Conservation (phyloP, 1,140 invertebrate species). For the Platyscapa corneri region DNA sequence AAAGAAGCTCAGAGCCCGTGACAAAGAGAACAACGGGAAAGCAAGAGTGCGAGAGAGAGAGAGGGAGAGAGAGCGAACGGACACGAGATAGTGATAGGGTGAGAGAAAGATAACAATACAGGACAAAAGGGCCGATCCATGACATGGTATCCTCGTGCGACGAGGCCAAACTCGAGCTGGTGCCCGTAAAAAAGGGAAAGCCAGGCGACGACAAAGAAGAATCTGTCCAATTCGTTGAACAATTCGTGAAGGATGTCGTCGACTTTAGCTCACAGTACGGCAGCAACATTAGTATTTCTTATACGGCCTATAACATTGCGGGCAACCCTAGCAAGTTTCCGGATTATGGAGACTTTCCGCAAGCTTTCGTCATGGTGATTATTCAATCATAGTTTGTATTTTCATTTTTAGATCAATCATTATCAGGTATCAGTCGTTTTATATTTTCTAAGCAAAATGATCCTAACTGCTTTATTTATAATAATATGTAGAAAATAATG, state of each 20-base stretch:
- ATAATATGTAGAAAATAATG: neutral
- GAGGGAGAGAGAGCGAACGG: neutral
- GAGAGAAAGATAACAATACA: neutral
- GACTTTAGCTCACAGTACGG: constrained; percentile 94
- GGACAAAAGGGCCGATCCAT: constrained; percentile 43
- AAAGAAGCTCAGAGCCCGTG: neutral
- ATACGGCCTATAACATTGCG: constrained; percentile 89
- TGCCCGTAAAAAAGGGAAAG: constrained; percentile 60
- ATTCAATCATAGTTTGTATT: neutral
- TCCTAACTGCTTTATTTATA: neutral
- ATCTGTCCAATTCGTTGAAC: constrained; percentile 75
- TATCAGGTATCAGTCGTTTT: no score
- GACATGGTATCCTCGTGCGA: constrained; percentile 66
- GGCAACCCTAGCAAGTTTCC: constrained; percentile 89
- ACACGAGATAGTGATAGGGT: neutral
- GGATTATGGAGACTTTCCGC: constrained; percentile 91
- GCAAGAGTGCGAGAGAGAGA: no score
- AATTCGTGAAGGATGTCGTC: constrained; percentile 81
- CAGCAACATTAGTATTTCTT: constrained; percentile 89
- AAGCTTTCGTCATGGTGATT: constrained; percentile 90
- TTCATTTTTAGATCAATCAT: no score
- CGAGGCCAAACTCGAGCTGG: constrained; percentile 60
- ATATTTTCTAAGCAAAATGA: neutral
- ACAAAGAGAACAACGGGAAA: neutral
- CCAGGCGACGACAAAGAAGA: constrained; percentile 54